Percentiles rank a stretch among this genome's conserved stretches.
These are phyloP conservation scores for Himalopsyche phryganea DNA, from an alignment of 1,140 invertebrate species.

Conservation along the genomic window DNA sequence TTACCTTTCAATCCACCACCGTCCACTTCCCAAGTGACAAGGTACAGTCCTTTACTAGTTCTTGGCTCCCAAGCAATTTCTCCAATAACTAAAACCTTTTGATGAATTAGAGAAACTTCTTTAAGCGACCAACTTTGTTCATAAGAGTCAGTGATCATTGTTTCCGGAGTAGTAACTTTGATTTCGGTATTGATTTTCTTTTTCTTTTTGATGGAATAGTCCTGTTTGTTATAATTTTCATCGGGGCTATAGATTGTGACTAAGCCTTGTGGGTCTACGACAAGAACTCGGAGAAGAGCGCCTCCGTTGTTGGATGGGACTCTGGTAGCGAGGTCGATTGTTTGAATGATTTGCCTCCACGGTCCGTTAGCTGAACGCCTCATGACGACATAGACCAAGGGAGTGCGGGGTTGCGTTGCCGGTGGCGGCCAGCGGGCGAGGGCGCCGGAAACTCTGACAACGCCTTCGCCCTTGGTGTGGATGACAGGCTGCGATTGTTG, in stretches of 20 bases:
- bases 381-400: conserved; percentile 68
- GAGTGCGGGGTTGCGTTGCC: conserved; percentile 48
- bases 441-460: conserved; percentile 56
- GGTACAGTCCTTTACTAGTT: conserved; percentile 62
- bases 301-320: conserved; percentile 58
- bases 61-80: conserved; percentile 71
- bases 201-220: conserved; percentile 42
- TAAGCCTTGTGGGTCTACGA: conserved; percentile 62
- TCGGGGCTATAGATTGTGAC: conserved; percentile 66
- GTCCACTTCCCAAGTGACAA: conserved; percentile 80
- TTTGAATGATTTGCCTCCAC: conserved; percentile 66
- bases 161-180: conserved; percentile 56
- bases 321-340: conserved; percentile 56
- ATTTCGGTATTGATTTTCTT: conserved; percentile 58
- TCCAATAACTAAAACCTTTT: conserved; percentile 69
- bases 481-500: conserved; percentile 63
- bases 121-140: conserved; percentile 59
- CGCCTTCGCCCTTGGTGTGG: conserved; percentile 62
- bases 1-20: conserved; percentile 79
- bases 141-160: conserved; percentile 43
- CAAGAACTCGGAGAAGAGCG: conserved; percentile 60
- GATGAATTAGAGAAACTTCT: conserved; percentile 65
- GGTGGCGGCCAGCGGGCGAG: conserved; percentile 60
- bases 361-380: conserved; percentile 56
- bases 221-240: conserved; percentile 42